Evolutionary conservation across 2,113 vertebrate genomes (phyloP).

Genomic region (Motacilla tschutschensis): DNA sequence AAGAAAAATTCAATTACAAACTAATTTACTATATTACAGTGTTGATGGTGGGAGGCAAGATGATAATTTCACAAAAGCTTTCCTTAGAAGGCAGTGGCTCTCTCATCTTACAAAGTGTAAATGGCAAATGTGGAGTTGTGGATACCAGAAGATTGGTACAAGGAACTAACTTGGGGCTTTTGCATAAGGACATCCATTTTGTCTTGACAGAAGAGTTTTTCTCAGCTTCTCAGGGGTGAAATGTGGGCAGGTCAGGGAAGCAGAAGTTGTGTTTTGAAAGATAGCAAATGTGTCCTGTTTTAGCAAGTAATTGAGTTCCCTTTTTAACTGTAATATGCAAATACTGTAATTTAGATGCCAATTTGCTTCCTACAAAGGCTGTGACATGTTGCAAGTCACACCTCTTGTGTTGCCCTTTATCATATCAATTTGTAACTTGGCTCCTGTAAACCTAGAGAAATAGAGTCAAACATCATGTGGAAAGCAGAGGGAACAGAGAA

Average conservation of each 20-base stretch:
- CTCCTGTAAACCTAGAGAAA: neutral
- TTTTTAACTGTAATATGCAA: neutral
- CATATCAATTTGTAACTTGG: neutral
- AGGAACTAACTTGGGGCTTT: neutral
- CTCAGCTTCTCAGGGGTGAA: neutral
- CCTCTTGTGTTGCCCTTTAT: neutral
- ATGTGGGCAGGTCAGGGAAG: neutral
- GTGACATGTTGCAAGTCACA: neutral
- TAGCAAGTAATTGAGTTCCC: neutral
- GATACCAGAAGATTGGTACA: neutral
- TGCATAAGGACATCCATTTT: neutral
- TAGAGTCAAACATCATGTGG: neutral
- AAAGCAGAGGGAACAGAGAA: neutral
- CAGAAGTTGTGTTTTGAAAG: neutral
- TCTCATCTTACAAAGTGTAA: neutral
- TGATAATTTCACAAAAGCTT: conserved; percentile 1
- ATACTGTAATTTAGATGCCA: neutral
- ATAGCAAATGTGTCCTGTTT: neutral
- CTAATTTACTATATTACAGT: conserved; percentile 18
- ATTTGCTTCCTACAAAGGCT: neutral
- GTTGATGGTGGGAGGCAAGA: neutral
- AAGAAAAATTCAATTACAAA: conserved; percentile 38
- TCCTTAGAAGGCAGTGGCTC: neutral
- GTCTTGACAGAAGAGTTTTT: neutral
- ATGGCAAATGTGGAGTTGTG: neutral